Evolutionary conservation across 2,888 invertebrate species (phyloP).

Genomic region (Fragum sueziense): DNA sequence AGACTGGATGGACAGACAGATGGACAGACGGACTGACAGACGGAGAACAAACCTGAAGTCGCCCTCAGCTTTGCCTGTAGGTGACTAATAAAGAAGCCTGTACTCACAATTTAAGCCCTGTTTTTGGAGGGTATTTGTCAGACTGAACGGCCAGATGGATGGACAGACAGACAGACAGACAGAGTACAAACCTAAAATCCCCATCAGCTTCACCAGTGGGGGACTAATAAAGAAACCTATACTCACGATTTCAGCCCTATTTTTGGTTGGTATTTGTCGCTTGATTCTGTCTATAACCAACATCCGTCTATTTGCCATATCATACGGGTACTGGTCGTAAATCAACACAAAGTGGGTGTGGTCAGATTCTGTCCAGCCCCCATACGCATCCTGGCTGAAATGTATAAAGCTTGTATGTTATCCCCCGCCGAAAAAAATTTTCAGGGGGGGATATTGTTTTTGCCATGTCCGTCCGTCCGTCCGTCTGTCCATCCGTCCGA

Average conservation of each 20-base stretch:
- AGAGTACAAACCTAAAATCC: neutral
- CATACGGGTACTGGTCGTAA: slow-evolving; percentile 78
- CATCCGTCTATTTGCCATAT: slow-evolving; percentile 76
- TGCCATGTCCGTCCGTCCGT: no score
- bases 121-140: no score
- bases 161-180: neutral
- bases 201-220: neutral
- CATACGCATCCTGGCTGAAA: slow-evolving; percentile 70
- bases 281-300: slow-evolving; percentile 78
- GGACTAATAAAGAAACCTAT: neutral
- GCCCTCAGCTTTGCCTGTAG: no score
- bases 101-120: no score
- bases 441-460: no score
- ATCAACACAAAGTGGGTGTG: slow-evolving; percentile 77
- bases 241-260: slow-evolving; percentile 76
- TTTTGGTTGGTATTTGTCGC: slow-evolving; percentile 76
- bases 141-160: neutral
- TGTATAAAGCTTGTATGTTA: no score
- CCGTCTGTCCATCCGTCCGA: no score
- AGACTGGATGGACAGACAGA: no score
- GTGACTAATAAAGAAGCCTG: no score
- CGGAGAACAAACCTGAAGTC: no score
- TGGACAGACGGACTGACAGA: no score
- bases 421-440: no score
- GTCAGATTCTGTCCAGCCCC: slow-evolving; percentile 79